These are phyloP conservation scores for Lasioglossum morio DNA, from an alignment of 2,888 invertebrate species.

Conservation along the genomic window DNA sequence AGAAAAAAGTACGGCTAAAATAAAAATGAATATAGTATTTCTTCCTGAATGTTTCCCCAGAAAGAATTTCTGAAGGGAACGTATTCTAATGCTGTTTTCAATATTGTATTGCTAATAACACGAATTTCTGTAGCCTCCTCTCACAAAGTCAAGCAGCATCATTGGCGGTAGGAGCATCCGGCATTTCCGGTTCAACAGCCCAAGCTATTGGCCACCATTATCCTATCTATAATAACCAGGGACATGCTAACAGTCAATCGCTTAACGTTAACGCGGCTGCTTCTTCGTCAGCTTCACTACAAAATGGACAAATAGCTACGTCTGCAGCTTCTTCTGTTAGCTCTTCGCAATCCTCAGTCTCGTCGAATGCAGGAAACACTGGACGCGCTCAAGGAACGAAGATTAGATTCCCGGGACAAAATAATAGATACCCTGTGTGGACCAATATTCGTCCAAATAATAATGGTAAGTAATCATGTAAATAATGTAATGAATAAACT, in stretches of 20 bases:
- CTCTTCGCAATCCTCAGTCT: constrained; percentile 18
- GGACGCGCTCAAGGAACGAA: not conserved
- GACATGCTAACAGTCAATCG: constrained; percentile 29
- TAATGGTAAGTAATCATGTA: constrained; percentile 5
- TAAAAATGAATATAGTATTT: not conserved
- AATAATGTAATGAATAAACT: too few relatives aligned
- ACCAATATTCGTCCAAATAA: constrained; percentile 58
- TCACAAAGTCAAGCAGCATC: constrained; percentile 45
- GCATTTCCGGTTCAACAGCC: constrained; percentile 44
- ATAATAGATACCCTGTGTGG: constrained; percentile 44
- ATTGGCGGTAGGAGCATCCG: constrained; percentile 51
- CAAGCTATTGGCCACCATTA: constrained; percentile 27
- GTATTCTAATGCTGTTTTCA: not conserved
- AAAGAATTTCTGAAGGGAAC: not conserved
- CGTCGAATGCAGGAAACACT: constrained; percentile 55
- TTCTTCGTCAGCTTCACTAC: constrained; percentile 74
- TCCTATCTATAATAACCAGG: constrained; percentile 40
- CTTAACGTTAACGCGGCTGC: constrained; percentile 74
- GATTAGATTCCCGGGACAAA: constrained; percentile 35
- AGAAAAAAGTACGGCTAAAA: not conserved
- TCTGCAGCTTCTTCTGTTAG: constrained; percentile 74
- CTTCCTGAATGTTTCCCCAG: not conserved
- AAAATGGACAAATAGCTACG: constrained; percentile 76
- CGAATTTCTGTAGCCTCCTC: not conserved
- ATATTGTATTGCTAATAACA: not conserved